Evolutionary conservation across 2,113 vertebrate species (phyloP).

Genomic region (Myiagra hebetior): DNA sequence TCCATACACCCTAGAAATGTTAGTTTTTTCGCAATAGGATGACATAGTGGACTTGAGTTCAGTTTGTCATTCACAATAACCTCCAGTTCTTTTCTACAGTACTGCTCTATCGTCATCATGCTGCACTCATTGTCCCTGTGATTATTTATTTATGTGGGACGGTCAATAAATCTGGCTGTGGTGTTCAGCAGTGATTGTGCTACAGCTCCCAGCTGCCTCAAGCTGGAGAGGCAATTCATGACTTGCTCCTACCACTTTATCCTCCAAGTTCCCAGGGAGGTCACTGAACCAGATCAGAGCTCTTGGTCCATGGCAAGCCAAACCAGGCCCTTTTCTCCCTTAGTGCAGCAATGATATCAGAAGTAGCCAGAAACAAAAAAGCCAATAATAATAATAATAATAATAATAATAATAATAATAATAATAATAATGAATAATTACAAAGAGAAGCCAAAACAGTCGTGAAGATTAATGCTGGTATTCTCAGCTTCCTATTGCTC

Average conservation of each 20-base stretch:
- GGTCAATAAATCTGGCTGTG: constrained; percentile 16
- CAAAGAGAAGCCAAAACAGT: background rate
- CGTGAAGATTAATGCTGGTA: background rate
- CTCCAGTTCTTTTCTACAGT: constrained; percentile 14
- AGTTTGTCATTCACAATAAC: constrained; percentile 38
- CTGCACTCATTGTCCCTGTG: constrained; percentile 20
- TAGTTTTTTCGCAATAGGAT: constrained; percentile 59
- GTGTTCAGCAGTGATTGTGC: background rate
- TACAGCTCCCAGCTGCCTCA: background rate
- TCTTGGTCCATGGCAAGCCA: background rate
- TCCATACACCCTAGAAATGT: constrained; percentile 34
- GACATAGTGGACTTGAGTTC: constrained; percentile 41
- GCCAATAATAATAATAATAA: background rate
- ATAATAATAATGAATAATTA: background rate
- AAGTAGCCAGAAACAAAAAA: background rate
- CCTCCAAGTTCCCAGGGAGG: constrained; percentile 1
- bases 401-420: background rate
- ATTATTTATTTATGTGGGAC: constrained; percentile 37
- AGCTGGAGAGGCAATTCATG: background rate
- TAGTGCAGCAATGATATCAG: background rate
- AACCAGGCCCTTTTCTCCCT: background rate
- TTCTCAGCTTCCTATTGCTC: background rate
- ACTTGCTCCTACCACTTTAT: background rate
- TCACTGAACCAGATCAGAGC: background rate
- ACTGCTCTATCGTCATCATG: background rate